Base-by-base conservation (phyloP, 2,113 vertebrate species). In the Calonectris borealis region DNA sequence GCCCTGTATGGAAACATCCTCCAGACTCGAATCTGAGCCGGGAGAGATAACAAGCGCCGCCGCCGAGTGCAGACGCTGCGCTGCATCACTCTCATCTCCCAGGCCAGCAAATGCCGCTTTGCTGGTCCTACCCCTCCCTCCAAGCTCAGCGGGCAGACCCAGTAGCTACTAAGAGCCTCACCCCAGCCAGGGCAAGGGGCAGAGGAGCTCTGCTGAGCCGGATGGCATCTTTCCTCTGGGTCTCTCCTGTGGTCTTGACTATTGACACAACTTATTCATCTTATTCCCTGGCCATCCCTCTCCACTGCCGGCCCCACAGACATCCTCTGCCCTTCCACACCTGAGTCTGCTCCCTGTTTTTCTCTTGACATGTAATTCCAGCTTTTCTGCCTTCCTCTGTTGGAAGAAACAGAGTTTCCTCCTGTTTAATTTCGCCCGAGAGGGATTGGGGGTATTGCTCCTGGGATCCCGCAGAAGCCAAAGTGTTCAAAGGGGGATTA, bases 1-100 rank as follows among this genome's bases (percentile, higher is more conserved):
- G 48, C 48, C 48, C 78, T 48, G 7, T 27, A 79, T 27, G 38
- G 93, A 86, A 94, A 68, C 73, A 87, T 60, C 57, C 81, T 94
- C 75, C 77, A 86, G 70, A 36, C 62, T 65, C 5, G 1, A 15
- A 42, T 18, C 57, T 46, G 86, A 95, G 66, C 75, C 6, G 4
- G 61, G 3, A 29, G 44, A 88, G 42, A 87, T 40, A 76, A 77
- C 34, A 70, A 68, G 22, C 15, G 40, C 66, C 19, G n/a, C 7
- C 4, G 2, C 6, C 0, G 3, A 83, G 84, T 0, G 0, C 81
- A 83, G 72, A 81, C 0, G 0, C 58, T 58, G 52, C 2, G 3
- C 58, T 38, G 38, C 38, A 36, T 52, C 1, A 0, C 31, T 90
- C 14, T 89, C 57, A 80, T 76, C 91, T 94, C 34, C 54, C 54